These are phyloP conservation scores for Sminthurinus signatus DNA, from an alignment of 1,140 invertebrate genomes.

Conservation along the genomic window DNA sequence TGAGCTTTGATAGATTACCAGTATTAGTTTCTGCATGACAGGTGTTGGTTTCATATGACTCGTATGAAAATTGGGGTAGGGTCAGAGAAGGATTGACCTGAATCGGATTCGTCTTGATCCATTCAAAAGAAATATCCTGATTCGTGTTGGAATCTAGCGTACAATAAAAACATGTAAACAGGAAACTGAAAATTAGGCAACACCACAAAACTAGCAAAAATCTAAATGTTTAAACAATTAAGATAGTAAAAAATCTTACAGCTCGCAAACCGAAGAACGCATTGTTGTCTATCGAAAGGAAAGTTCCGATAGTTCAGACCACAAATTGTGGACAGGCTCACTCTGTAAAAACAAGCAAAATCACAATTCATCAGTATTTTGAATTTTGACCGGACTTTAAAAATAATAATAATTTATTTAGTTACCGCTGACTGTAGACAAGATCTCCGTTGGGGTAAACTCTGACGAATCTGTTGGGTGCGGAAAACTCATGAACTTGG, in stretches of 20 bases:
- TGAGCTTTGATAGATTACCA: slow-evolving; percentile 42
- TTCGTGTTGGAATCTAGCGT: slow-evolving; percentile 47
- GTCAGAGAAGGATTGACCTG: slow-evolving; percentile 45
- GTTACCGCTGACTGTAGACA: slow-evolving; percentile 49
- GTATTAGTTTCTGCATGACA: slow-evolving; percentile 51
- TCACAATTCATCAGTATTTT: slow-evolving; percentile 10
- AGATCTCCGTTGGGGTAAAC: slow-evolving; percentile 51
- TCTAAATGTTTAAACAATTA: background rate
- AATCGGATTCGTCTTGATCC: slow-evolving; percentile 46
- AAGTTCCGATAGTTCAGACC: slow-evolving; percentile 50
- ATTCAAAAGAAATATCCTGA: slow-evolving; percentile 45
- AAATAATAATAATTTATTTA: background rate
- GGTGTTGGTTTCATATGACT: slow-evolving; percentile 46
- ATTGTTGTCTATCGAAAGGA: slow-evolving; percentile 50
- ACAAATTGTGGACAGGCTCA: slow-evolving; percentile 48
- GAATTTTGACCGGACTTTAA: background rate
- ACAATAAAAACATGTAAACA: slow-evolving; percentile 1
- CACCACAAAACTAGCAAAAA: slow-evolving; percentile 9
- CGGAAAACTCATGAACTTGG: background rate
- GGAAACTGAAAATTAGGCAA: slow-evolving; percentile 1
- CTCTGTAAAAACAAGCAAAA: slow-evolving; percentile 41
- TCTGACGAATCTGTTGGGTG: slow-evolving; percentile 40
- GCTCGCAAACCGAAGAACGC: slow-evolving; percentile 49
- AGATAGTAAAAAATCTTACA: slow-evolving; percentile 45
- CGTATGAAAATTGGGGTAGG: slow-evolving; percentile 47